phyloP scores from a whole-genome alignment of 2,888 invertebrate species.

The Orchesellides sinensis region DNA sequence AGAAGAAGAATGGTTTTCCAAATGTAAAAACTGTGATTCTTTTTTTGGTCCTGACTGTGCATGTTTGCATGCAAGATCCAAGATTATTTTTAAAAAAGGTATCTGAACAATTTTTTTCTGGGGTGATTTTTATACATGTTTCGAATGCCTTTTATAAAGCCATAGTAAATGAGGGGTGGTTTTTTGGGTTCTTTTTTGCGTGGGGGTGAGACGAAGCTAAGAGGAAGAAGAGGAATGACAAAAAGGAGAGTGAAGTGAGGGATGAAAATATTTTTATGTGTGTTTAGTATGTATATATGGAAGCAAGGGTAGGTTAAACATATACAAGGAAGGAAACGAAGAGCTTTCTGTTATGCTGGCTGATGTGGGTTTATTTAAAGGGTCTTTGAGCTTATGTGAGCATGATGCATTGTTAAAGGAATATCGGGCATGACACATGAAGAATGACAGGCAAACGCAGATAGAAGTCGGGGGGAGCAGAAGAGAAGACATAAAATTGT shows the following conservation, averaged over 20 bases:
- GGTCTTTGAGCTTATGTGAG: too few relatives aligned
- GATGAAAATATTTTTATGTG: conserved; percentile 21
- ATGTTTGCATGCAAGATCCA: not conserved
- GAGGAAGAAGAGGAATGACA: not conserved
- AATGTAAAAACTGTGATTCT: conserved; percentile 9
- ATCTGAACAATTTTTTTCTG: not conserved
- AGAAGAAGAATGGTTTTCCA: conserved; percentile 1
- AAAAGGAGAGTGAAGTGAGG: conserved; percentile 26
- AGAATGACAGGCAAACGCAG: too few relatives aligned
- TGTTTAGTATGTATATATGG: not conserved
- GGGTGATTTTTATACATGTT: not conserved
- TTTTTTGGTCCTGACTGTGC: not conserved
- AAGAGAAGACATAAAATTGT: too few relatives aligned
- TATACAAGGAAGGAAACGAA: too few relatives aligned
- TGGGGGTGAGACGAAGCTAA: conserved; percentile 3
- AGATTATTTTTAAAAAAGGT: not conserved
- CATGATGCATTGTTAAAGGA: too few relatives aligned
- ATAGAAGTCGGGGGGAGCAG: too few relatives aligned
- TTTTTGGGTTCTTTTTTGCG: not conserved
- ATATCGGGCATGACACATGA: too few relatives aligned
- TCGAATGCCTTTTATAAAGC: not conserved
- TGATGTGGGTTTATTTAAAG: conserved; percentile 5
- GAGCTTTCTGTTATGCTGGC: not conserved
- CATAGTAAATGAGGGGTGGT: too few relatives aligned
- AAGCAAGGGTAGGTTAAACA: not conserved